Conservation (phyloP, 2,113 vertebrate genomes). For the Rutilus rutilus region DNA sequence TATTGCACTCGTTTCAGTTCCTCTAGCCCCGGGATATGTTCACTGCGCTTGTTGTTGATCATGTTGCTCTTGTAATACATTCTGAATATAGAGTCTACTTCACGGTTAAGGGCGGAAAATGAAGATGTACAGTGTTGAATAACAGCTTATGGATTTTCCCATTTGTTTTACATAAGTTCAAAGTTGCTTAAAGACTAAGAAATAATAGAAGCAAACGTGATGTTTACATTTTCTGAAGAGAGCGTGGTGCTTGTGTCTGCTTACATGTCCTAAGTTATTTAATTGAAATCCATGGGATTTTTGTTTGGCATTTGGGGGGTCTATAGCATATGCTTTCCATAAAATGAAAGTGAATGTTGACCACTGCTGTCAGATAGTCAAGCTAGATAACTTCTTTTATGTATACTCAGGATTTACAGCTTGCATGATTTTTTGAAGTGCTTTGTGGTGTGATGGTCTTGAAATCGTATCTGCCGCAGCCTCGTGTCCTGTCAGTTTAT, state of each 20-base stretch:
- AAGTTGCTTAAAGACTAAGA: slow-evolving; percentile 10
- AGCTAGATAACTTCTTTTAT: background rate
- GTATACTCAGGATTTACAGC: background rate
- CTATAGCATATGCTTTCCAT: background rate
- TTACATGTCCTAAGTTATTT: background rate
- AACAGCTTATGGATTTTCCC: slow-evolving; percentile 41
- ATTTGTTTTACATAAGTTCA: slow-evolving; percentile 34
- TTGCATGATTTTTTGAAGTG: slow-evolving; percentile 17
- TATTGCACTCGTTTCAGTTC: slow-evolving; percentile 19
- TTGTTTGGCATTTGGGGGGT: background rate
- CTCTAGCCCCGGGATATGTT: background rate
- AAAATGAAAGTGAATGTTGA: background rate
- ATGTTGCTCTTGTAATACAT: slow-evolving; percentile 11
- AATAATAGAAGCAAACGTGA: background rate
- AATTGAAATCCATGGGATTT: background rate
- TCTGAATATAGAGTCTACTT: slow-evolving; percentile 17
- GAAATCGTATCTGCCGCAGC: background rate
- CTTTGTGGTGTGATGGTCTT: background rate
- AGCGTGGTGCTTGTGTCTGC: background rate
- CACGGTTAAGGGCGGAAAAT: slow-evolving; percentile 22
- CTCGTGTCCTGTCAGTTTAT: slow-evolving; percentile 6
- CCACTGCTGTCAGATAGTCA: background rate
- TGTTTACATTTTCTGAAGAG: background rate
- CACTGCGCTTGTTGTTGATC: slow-evolving; percentile 16
- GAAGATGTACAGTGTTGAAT: slow-evolving; percentile 34